A percentile compares a stretch with the other conserved stretches of the same genome.
These are phyloP conservation scores for Drosophila anceps DNA, from an alignment of 2,888 invertebrate genomes.

Conservation along the genomic window DNA sequence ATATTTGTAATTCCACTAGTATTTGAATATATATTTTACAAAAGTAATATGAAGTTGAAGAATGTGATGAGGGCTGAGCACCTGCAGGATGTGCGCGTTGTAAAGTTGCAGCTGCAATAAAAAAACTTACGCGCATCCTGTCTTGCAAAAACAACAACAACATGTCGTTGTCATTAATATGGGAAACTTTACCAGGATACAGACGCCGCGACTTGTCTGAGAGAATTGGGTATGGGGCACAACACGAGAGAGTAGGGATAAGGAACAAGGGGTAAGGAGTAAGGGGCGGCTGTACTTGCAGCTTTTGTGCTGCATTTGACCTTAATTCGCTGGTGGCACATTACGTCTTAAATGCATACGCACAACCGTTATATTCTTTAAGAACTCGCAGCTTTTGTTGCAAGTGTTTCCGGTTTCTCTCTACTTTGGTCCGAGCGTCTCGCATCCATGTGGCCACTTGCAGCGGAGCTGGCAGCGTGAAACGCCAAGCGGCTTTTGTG, in stretches of 20 bases:
- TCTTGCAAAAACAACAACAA: conserved; percentile 10
- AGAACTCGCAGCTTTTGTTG: conserved; percentile 60
- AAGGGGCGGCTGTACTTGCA: conserved; percentile 11
- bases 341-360: conserved; percentile 67
- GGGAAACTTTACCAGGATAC: conserved; percentile 18
- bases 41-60: neutral
- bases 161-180: conserved; percentile 56
- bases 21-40: neutral
- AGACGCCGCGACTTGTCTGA: conserved; percentile 27
- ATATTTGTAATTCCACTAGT: neutral
- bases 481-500: conserved; percentile 49
- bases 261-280: neutral
- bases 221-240: neutral
- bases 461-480: conserved; percentile 20
- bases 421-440: conserved; percentile 16
- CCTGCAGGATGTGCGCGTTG: conserved; percentile 69
- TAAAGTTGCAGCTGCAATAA: conserved; percentile 64
- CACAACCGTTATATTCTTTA: conserved; percentile 40
- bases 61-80: neutral
- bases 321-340: conserved; percentile 76
- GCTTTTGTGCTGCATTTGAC: conserved; percentile 72
- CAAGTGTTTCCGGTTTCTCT: conserved; percentile 63
- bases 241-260: too few relatives aligned
- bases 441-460: conserved; percentile 45
- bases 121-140: conserved; percentile 69